Percentiles rank a stretch among this genome's conserved stretches.
These are phyloP conservation scores for Guaruba guarouba DNA, from an alignment of 2,113 vertebrate species.

Conservation along the genomic window DNA sequence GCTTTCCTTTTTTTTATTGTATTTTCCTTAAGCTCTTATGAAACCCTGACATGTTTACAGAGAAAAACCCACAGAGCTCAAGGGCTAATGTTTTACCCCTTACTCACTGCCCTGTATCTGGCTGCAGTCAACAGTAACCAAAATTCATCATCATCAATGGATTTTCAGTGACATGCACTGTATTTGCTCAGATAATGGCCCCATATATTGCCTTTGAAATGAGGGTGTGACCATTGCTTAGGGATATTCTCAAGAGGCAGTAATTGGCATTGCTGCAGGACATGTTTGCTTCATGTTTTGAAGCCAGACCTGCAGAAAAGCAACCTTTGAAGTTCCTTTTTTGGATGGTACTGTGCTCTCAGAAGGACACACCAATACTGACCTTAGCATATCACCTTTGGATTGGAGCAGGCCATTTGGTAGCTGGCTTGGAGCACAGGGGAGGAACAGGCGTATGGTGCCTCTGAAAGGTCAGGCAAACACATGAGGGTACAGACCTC, in stretches of 20 bases:
- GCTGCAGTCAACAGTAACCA: slow-evolving; percentile 12
- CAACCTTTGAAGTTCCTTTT: background rate
- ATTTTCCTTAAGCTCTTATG: background rate
- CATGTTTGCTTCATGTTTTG: background rate
- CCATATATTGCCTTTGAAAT: slow-evolving; percentile 34
- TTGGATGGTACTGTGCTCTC: background rate
- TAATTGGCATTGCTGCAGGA: background rate
- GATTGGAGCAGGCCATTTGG: background rate
- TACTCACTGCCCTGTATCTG: background rate
- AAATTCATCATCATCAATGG: slow-evolving; percentile 46
- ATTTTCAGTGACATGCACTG: slow-evolving; percentile 39
- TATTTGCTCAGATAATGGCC: slow-evolving; percentile 44
- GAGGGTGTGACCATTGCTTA: background rate
- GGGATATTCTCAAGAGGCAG: background rate
- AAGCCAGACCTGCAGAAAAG: background rate
- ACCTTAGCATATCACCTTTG: background rate
- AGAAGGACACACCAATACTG: background rate
- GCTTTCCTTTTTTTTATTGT: background rate
- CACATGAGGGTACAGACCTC: background rate
- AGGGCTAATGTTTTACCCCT: slow-evolving; percentile 24
- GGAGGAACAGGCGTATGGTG: background rate
- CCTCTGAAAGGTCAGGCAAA: background rate
- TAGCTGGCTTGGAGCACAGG: background rate
- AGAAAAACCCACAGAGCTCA: background rate
- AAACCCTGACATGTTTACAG: background rate